Evolutionary conservation across 2,797 vertebrate species (phyloP).

Genomic region (Hephaestus fuliginosus): DNA sequence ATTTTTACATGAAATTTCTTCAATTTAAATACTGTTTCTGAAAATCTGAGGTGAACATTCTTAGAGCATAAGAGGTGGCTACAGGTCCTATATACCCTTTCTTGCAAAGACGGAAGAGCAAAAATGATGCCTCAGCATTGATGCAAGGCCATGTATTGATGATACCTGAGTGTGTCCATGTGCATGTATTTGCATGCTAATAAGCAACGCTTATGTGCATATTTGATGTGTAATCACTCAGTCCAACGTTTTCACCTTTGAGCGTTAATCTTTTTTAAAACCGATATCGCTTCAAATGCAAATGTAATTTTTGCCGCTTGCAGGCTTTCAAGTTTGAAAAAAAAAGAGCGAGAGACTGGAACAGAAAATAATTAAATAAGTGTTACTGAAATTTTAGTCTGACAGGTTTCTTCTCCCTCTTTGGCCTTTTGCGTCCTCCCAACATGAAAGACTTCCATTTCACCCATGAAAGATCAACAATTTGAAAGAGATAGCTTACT

Average conservation of each 20-base stretch:
- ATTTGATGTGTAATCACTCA: conserved; percentile 48
- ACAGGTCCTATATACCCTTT: neutral
- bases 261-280: conserved; percentile 38
- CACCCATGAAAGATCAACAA: conserved; percentile 74
- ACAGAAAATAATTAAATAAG: conserved; percentile 58
- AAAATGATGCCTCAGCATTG: neutral
- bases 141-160: neutral
- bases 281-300: conserved; percentile 61
- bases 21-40: neutral
- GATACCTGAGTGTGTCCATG: neutral
- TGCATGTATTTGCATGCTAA: conserved; percentile 33
- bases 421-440: conserved; percentile 67
- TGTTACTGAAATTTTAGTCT: conserved; percentile 36
- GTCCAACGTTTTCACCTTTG: conserved; percentile 54
- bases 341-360: conserved; percentile 16
- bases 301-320: conserved; percentile 54
- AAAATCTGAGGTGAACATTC: neutral
- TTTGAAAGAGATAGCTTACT: conserved; percentile 72
- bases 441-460: conserved; percentile 79
- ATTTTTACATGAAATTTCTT: neutral
- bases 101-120: neutral
- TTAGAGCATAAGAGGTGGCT: no score
- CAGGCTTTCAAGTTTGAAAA: conserved; percentile 54
- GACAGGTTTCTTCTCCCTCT: conserved; percentile 44
- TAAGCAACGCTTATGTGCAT: conserved; percentile 25